Percentiles rank a stretch among this genome's conserved stretches.
These are phyloP conservation scores for Candoia aspera DNA, from an alignment of 2,113 vertebrate species.

Conservation along the genomic window DNA sequence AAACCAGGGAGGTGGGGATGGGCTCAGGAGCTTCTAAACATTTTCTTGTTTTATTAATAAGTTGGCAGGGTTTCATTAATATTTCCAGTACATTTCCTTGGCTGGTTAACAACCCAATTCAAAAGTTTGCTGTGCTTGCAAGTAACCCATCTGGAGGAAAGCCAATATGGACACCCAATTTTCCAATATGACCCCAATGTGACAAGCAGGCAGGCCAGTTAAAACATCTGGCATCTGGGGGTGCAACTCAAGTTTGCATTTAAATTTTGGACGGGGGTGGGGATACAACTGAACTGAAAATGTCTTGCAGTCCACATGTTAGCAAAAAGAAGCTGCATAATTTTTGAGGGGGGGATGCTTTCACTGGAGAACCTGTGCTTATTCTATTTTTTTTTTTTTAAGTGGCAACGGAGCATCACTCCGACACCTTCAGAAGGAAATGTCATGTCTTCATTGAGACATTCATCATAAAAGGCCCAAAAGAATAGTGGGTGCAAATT, in stretches of 20 bases:
- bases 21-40: not conserved
- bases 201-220: not conserved
- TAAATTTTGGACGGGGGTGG: too few species aligned
- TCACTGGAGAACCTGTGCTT: not conserved
- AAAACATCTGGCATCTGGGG: not conserved
- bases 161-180: not conserved
- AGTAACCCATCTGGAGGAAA: conserved; percentile 57
- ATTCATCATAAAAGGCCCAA: not conserved
- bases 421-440: not conserved
- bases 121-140: conserved; percentile 64
- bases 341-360: not conserved
- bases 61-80: conserved; percentile 63
- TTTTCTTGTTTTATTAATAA: conserved; percentile 25
- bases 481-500: not conserved
- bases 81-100: conserved; percentile 68
- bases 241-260: not conserved
- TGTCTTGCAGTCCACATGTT: not conserved
- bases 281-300: not conserved
- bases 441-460: conserved; percentile 3
- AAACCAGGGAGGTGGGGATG: not conserved
- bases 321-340: not conserved
- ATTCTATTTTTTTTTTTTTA: not conserved
- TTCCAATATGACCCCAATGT: not conserved
- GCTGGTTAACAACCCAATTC: conserved; percentile 64
- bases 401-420: not conserved